phyloP scores from a whole-genome alignment of 2,113 vertebrate genomes.

The Sialia sialis region DNA sequence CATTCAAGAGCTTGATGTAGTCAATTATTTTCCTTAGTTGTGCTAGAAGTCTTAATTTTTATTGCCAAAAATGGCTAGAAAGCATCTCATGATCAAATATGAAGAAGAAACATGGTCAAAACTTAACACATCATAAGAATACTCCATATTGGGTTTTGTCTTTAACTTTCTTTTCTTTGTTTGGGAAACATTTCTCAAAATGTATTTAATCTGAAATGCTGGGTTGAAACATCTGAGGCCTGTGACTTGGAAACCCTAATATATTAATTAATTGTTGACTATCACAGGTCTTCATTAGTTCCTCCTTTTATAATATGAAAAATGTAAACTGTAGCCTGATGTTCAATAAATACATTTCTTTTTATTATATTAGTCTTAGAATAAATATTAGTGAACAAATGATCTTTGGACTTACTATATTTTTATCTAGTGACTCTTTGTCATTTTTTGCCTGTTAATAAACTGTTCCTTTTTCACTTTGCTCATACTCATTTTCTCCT shows the following conservation, averaged over 20 bases:
- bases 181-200: neutral
- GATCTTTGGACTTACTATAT: neutral
- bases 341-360: neutral
- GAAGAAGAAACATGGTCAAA: neutral
- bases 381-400: neutral
- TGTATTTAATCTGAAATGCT: neutral
- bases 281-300: neutral
- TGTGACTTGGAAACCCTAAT: neutral
- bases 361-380: neutral
- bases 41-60: neutral
- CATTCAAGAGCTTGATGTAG: neutral
- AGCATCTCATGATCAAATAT: neutral
- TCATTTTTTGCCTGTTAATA: neutral
- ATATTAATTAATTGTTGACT: neutral
- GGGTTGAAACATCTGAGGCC: neutral
- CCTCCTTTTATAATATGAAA: neutral
- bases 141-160: neutral
- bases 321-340: neutral
- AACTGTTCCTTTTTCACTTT: neutral
- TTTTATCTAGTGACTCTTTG: neutral
- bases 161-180: neutral
- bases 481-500: fast-evolving
- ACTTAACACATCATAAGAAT: neutral
- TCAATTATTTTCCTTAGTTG: neutral
- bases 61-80: neutral